A percentile compares a stretch with the other conserved stretches of the same genome.
Conservation (phyloP, 2,888 invertebrate species). For the Spisula subtruncata region DNA sequence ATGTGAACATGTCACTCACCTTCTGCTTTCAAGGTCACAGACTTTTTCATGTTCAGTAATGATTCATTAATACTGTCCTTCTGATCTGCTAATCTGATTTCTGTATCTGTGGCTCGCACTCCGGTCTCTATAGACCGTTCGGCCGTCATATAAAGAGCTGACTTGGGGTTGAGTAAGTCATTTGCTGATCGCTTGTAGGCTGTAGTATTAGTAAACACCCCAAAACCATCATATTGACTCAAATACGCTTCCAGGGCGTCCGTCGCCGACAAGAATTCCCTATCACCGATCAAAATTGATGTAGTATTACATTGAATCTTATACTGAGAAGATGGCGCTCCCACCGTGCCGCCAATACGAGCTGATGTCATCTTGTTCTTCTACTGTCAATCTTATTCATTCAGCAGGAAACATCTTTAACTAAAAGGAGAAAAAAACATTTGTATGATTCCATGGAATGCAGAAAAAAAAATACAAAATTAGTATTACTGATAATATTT, state of each 20-base stretch:
- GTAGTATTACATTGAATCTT: conserved; percentile 76
- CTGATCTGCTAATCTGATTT: conserved; percentile 70
- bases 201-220: conserved; percentile 25
- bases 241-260: conserved; percentile 82
- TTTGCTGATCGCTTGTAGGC: conserved; percentile 69
- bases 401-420: background rate
- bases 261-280: conserved; percentile 79
- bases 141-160: conserved; percentile 74
- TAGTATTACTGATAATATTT: too few relatives aligned
- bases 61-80: conserved; percentile 73
- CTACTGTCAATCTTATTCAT: background rate
- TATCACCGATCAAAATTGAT: conserved; percentile 76
- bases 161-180: conserved; percentile 76
- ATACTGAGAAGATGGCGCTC: conserved; percentile 63
- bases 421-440: background rate
- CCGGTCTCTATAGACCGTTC: conserved; percentile 76
- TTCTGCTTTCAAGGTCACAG: conserved; percentile 71
- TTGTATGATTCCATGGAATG: too few relatives aligned
- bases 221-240: conserved; percentile 77
- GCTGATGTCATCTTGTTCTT: conserved; percentile 51
- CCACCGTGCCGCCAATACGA: conserved; percentile 43
- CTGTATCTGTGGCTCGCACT: conserved; percentile 71
- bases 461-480: too few relatives aligned
- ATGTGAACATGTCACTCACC: conserved; percentile 53
- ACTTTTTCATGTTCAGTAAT: conserved; percentile 73